Percentiles rank a stretch among this genome's conserved stretches.
These are phyloP conservation scores for Tretioscincus oriximinensis DNA, from an alignment of 2,113 vertebrate species.

Conservation along the genomic window DNA sequence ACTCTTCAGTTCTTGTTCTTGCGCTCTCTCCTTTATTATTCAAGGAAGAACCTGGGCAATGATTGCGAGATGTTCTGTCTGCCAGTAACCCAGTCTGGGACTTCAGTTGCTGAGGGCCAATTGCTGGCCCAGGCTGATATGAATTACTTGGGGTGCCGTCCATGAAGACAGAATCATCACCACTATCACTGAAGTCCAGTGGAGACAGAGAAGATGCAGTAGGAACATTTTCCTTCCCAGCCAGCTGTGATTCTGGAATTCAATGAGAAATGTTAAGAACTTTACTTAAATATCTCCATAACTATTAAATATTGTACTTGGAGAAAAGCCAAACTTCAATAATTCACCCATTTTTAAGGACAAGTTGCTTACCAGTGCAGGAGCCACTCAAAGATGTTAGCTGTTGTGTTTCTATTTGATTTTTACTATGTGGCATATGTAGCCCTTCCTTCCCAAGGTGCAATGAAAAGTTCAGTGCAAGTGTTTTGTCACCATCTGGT, in stretches of 20 bases:
- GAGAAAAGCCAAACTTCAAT: too few relatives aligned
- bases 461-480: too few relatives aligned
- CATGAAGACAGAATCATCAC: neutral
- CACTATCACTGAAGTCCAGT: neutral
- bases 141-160: neutral
- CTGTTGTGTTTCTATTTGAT: too few relatives aligned
- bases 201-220: neutral
- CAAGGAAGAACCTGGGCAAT: neutral
- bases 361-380: too few relatives aligned
- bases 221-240: neutral
- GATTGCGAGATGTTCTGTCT: neutral
- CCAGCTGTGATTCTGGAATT: neutral
- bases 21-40: too few relatives aligned
- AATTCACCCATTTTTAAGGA: too few relatives aligned
- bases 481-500: too few relatives aligned
- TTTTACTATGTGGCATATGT: too few relatives aligned
- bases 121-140: neutral
- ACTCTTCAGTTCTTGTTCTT: neutral
- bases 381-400: too few relatives aligned
- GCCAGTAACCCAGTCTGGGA: neutral
- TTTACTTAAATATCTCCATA: neutral
- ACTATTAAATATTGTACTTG: neutral
- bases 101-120: too few relatives aligned
- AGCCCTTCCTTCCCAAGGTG: too few relatives aligned
- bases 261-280: neutral